A percentile compares a stretch with the other conserved stretches of the same genome.
phyloP scores from a whole-genome alignment of 2,113 vertebrate genomes.

The Lamprologus lemairii region DNA sequence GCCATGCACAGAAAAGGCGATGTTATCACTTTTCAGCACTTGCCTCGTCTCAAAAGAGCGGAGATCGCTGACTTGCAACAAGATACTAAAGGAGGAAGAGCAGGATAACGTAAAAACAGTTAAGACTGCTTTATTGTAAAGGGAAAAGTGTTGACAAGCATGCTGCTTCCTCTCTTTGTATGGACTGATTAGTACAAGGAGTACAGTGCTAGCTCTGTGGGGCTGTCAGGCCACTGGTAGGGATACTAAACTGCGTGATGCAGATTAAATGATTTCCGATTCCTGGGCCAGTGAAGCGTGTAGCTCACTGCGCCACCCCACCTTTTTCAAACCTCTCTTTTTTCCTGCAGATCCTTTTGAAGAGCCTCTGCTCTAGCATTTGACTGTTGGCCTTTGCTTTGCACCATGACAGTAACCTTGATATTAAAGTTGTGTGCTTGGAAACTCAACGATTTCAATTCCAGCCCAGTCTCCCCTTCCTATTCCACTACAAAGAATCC shows the following conservation, averaged over 20 bases:
- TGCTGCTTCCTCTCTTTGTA: neutral
- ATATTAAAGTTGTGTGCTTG: neutral
- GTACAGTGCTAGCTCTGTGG: constrained; percentile 6
- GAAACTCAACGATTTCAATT: neutral
- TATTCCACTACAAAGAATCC: neutral
- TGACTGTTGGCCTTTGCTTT: constrained; percentile 4
- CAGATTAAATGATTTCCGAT: constrained; percentile 71
- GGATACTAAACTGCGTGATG: constrained; percentile 59
- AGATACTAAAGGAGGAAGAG: neutral
- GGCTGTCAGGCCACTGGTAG: constrained; percentile 32
- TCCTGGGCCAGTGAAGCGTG: constrained; percentile 39
- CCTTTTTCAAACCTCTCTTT: neutral
- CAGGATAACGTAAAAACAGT: neutral
- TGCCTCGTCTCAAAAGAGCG: constrained; percentile 33
- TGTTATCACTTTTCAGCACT: constrained; percentile 44
- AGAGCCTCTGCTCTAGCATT: neutral
- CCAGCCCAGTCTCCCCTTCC: neutral
- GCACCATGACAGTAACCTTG: neutral
- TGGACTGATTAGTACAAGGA: constrained; percentile 20
- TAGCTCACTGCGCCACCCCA: neutral
- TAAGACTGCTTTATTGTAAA: neutral
- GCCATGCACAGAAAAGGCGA: constrained; percentile 18
- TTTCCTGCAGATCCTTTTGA: neutral
- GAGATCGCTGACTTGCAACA: constrained; percentile 24
- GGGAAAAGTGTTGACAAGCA: constrained; percentile 16